A percentile compares a stretch with the other conserved stretches of the same genome.
phyloP scores from a whole-genome alignment of 2,888 invertebrate genomes.

The Sthenelais limicola region DNA sequence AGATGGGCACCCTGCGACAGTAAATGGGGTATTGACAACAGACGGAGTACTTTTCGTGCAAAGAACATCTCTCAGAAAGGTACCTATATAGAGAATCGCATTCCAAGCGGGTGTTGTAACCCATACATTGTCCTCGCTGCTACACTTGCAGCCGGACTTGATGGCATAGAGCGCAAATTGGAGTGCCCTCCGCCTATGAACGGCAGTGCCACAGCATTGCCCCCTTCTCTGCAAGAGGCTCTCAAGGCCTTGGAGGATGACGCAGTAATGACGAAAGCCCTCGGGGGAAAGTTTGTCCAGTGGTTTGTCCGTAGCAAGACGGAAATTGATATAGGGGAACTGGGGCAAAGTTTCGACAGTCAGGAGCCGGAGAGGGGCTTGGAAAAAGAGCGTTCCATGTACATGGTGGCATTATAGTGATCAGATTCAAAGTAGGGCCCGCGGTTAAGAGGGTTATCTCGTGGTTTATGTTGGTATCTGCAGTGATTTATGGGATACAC shows the following conservation, averaged over 20 bases:
- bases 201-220: conserved; percentile 29
- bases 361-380: conserved; percentile 2
- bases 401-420: too few species aligned
- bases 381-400: background rate
- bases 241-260: conserved; percentile 45
- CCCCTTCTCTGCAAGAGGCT: conserved; percentile 47
- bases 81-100: conserved; percentile 50
- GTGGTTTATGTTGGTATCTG: too few species aligned
- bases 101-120: conserved; percentile 47
- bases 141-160: conserved; percentile 50
- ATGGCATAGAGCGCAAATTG: conserved; percentile 47
- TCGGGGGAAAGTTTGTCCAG: conserved; percentile 48
- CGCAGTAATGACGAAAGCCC: conserved; percentile 41
- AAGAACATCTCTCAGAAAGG: conserved; percentile 31
- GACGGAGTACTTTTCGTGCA: conserved; percentile 44
- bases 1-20: conserved; percentile 43
- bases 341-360: background rate
- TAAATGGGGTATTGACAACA: conserved; percentile 52
- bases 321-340: conserved; percentile 29
- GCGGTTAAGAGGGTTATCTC: too few species aligned
- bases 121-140: conserved; percentile 52
- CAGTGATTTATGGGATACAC: too few species aligned
- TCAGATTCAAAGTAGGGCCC: too few species aligned
- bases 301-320: conserved; percentile 50
- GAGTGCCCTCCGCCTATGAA: background rate